A percentile compares a stretch with the other conserved stretches of the same genome.
Conservation (phyloP, 1,140 invertebrate genomes). For the Linepithema humile region DNA sequence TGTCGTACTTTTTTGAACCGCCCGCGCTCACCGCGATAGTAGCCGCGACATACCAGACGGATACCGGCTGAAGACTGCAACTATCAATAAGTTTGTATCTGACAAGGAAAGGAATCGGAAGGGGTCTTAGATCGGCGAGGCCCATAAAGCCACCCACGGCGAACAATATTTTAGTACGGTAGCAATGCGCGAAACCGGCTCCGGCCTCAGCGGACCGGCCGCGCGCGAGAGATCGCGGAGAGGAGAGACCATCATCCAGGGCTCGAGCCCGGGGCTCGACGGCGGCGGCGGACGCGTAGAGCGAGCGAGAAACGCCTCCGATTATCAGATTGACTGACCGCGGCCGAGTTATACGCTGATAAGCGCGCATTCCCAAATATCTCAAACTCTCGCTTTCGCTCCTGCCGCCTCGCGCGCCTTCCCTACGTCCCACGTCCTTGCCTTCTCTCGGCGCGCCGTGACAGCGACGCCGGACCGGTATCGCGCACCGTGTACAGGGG, state of each 20-base stretch:
- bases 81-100: conserved; percentile 80
- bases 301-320: conserved; percentile 61
- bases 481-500: conserved; percentile 56
- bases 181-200: conserved; percentile 79
- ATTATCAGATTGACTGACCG: conserved; percentile 75
- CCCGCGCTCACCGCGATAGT: conserved; percentile 48
- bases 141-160: conserved; percentile 81
- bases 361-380: conserved; percentile 73
- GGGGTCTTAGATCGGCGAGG: conserved; percentile 73
- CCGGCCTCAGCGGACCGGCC: conserved; percentile 47
- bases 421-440: not conserved
- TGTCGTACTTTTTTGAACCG: too few species aligned
- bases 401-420: conserved; percentile 39
- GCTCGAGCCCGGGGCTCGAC: conserved; percentile 26
- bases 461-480: conserved; percentile 22
- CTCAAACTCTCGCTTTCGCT: conserved; percentile 61
- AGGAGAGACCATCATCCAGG: conserved; percentile 30
- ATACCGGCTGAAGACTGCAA: conserved; percentile 62
- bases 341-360: conserved; percentile 63
- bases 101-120: conserved; percentile 78
- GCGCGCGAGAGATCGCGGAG: conserved; percentile 37
- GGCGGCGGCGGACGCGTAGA: not conserved
- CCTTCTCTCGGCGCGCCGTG: conserved; percentile 1
- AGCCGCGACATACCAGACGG: conserved; percentile 39
- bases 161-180: conserved; percentile 82